These are phyloP conservation scores for Phylloscopus trochiloides DNA, from an alignment of 2,113 vertebrate species.

Conservation along the genomic window DNA sequence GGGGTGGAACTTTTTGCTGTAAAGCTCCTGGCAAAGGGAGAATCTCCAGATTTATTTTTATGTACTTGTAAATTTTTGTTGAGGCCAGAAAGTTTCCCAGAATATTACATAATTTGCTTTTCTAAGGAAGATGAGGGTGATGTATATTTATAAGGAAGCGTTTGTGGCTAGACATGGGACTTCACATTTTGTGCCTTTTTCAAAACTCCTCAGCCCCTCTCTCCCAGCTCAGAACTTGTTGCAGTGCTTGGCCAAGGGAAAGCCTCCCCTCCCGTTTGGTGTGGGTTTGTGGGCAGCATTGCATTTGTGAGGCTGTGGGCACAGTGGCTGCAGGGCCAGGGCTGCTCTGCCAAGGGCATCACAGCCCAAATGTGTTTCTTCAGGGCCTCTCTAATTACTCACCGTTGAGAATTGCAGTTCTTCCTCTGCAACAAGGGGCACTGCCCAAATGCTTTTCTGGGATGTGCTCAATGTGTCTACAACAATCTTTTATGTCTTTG, in stretches of 20 bases:
- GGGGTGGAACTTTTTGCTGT: neutral
- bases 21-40: neutral
- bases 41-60: neutral
- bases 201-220: neutral
- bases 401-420: neutral
- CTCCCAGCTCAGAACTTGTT: neutral
- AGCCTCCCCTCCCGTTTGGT: neutral
- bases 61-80: neutral
- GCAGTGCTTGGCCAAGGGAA: fast-evolving
- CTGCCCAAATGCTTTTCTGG: constrained; percentile 39
- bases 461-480: constrained; percentile 46
- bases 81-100: neutral
- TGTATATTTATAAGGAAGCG: neutral
- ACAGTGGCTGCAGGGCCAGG: neutral
- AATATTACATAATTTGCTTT: neutral
- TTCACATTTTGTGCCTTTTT: neutral
- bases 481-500: constrained; percentile 61
- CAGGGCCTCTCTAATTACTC: neutral
- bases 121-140: neutral
- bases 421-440: constrained; percentile 37
- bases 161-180: neutral
- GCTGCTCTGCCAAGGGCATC: fast-evolving
- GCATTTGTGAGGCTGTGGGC: neutral
- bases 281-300: neutral
- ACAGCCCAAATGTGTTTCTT: neutral